Evolutionary conservation across 2,113 vertebrate genomes (phyloP).

Genomic region (Aepyceros melampus): DNA sequence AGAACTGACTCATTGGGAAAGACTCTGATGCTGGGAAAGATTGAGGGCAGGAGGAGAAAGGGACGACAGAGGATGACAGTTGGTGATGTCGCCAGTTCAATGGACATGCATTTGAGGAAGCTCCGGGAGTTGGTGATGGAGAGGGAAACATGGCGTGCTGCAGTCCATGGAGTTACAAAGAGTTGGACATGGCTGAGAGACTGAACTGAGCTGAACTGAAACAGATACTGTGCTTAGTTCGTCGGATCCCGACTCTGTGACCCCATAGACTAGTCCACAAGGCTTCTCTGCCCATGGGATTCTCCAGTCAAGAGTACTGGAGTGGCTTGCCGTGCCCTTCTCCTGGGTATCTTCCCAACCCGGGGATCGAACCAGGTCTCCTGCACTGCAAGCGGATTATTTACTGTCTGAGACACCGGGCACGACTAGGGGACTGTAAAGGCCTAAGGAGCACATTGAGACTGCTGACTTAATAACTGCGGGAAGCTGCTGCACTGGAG

Average conservation of each 20-base stretch:
- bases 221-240: not conserved
- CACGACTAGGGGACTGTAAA: not conserved
- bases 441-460: not conserved
- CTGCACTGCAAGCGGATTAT: not conserved
- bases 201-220: not conserved
- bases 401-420: not conserved
- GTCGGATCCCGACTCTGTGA: not conserved
- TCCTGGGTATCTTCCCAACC: not conserved
- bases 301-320: not conserved
- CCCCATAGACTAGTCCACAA: not conserved
- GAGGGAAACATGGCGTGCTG: not conserved
- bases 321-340: not conserved
- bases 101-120: not conserved
- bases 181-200: not conserved
- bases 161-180: not conserved
- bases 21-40: not conserved
- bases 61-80: not conserved
- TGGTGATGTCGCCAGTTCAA: not conserved
- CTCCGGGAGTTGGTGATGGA: not conserved
- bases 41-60: not conserved
- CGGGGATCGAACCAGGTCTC: fast-evolving
- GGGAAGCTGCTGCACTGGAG: fast-evolving
- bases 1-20: not conserved
- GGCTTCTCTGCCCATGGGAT: not conserved
- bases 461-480: too few relatives aligned